Evolutionary conservation across 2,113 vertebrate genomes (phyloP), one percentile per base, ranked within the genome.

Genomic region (Chauna torquata): DNA sequence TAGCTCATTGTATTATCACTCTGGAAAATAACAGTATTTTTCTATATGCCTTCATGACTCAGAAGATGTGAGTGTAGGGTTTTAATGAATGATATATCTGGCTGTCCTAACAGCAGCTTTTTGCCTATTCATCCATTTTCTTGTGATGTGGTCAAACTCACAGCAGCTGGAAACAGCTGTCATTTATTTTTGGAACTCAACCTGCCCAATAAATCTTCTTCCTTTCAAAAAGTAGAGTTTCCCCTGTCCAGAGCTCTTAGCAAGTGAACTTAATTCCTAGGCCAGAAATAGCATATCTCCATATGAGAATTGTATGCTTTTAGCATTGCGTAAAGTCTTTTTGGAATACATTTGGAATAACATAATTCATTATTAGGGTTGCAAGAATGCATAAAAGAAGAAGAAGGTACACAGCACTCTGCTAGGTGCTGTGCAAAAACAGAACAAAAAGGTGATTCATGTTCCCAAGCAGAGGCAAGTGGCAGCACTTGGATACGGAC

Each of bases 141-240:
- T n/a, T 30, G 14, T 86, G 54, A 59, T 55, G 25, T 68, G 58
- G 36, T 86, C 92, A 70, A 92, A 82, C 18, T 93, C 55, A 18
- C 11, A 44, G 50, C 80, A 95, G 55, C 59, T 86, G 82, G 58
- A 93, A 93, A 64, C 71, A 64, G 42, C 59, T 95, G 68, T 55
- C n/a, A 22, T 90, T 96, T 80, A 49, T 42, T 91, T 92, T 84
- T 96, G 76, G 45, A 92, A 70, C 71, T 83, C 23, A 30, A 80
- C 79, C 79, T 90, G 68, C 38, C n/a, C 79, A 36, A 11, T 66
- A 83, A 78, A 34, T 86, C 42, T 32, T 71, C 27, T 76, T 88
- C 18, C 30, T 68, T 84, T 86, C 38, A 70, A 47, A 91, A 62
- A 38, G 20, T 77, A 81, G 82, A 78, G 30, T 74, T 92, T 83